These are phyloP conservation scores for Esox lucius DNA, from an alignment of 2,797 vertebrate species.

Conservation along the genomic window DNA sequence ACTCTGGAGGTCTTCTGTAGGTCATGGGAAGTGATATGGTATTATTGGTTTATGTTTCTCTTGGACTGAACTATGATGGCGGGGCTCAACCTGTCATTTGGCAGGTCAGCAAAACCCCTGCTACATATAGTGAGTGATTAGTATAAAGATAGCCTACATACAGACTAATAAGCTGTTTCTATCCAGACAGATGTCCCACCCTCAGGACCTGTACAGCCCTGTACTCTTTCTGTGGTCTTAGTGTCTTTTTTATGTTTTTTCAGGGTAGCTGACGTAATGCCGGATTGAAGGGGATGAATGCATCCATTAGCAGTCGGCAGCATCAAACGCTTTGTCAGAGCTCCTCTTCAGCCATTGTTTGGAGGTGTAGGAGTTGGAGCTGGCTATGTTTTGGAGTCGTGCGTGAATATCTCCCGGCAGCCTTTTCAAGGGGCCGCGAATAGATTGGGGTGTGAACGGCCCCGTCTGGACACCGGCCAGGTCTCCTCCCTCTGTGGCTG, in stretches of 20 bases:
- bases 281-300: slow-evolving; percentile 19
- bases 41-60: too few relatives aligned
- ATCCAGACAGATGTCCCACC: background rate
- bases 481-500: background rate
- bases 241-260: background rate
- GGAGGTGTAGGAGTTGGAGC: slow-evolving; percentile 25
- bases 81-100: too few relatives aligned
- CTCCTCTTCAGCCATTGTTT: slow-evolving; percentile 26
- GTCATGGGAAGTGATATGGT: too few relatives aligned
- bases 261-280: background rate
- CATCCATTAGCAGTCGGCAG: slow-evolving; percentile 7
- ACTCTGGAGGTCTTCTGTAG: too few relatives aligned
- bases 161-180: background rate
- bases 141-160: slow-evolving; percentile 4
- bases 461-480: background rate
- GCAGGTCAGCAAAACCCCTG: too few relatives aligned
- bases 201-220: background rate
- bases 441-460: slow-evolving; percentile 1
- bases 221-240: background rate
- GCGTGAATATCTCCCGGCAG: slow-evolving; percentile 17
- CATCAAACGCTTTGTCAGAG: slow-evolving; percentile 18
- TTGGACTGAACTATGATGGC: too few relatives aligned
- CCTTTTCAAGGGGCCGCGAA: slow-evolving; percentile 17
- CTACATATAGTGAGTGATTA: background rate
- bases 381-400: background rate